Evolutionary conservation across 2,113 vertebrate species (phyloP).

Genomic region (Trichechus manatus): DNA sequence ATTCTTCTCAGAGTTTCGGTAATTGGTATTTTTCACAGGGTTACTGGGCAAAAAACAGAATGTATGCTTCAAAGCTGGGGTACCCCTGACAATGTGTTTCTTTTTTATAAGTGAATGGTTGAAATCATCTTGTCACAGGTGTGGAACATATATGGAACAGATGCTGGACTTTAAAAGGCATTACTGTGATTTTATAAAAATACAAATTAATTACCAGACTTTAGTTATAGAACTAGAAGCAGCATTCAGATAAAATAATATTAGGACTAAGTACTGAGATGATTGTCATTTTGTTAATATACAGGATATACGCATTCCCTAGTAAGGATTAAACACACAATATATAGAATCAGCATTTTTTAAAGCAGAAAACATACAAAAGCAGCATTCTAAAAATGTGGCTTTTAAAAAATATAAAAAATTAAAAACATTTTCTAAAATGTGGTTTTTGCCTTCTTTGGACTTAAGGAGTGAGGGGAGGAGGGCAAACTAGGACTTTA

Average conservation of each 20-base stretch:
- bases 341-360: not conserved
- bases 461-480: not conserved
- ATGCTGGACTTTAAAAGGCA: conserved; percentile 76
- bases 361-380: conserved; percentile 9
- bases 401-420: no score
- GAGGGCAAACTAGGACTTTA: not conserved
- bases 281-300: not conserved
- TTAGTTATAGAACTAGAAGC: conserved; percentile 48
- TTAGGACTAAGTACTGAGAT: not conserved
- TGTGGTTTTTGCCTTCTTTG: not conserved
- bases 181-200: conserved; percentile 48
- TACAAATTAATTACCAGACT: conserved; percentile 31
- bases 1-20: conserved; percentile 81
- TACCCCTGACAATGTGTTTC: conserved; percentile 62
- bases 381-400: not conserved
- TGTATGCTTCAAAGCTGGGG: conserved; percentile 49
- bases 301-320: not conserved
- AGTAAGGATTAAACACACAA: not conserved
- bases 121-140: conserved; percentile 82
- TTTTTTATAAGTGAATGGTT: conserved; percentile 70
- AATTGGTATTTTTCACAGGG: conserved; percentile 88
- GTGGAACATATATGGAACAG: conserved; percentile 83
- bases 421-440: no score
- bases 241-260: conserved; percentile 7
- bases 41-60: conserved; percentile 64